Base-by-base conservation (phyloP, 2,113 vertebrate genomes). In the Potamarius usumacintae region DNA sequence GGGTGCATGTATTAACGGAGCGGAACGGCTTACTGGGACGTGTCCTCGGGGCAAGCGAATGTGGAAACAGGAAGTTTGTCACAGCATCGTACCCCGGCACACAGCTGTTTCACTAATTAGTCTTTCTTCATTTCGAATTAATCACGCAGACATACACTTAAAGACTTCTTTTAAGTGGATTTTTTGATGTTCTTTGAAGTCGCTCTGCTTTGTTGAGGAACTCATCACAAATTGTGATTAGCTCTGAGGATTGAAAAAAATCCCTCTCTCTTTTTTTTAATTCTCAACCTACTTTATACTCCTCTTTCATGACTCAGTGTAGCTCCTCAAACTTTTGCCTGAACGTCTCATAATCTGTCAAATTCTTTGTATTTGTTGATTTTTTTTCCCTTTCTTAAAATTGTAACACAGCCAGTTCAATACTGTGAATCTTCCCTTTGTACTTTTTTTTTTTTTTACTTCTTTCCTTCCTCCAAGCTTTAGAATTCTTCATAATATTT, bases 101-200 rank as follows among this genome's bases (percentile, higher is more conserved):
- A 69, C 81, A 86, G 58, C 60, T 62, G 84, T 27, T 81, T 81
- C 63, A 62, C 48, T 80, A 90, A 86, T 90, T 25, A 86, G 7
- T 71, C 17, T 48, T 77, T 63, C 84, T 34, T 62, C 0, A 20
- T 67, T 69, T 52, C 20, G 25, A 89, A 85, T n/a, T 52, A 72
- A 82, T 85, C 71, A 83, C 60, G 78, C 69, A n/a, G 52, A 52
- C 48, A 8, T 34, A 8, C 18, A 25, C 60, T 67, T 50, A 77
- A 42, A 78, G 12, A 85, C 53, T 20, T 76, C 30, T 78, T 85
- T 87, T 71, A 22, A 78, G 81, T 80, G 57, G 63, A 74, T 83
- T 71, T 84, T 42, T 42, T 85, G 50, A 48, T 62, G 52, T 72
- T 50, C 87, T 88, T 90, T 90, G 89, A 90, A 90, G 89, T 84